These are phyloP conservation scores for Telenomus remus DNA, from an alignment of 1,140 invertebrate species.

Conservation along the genomic window DNA sequence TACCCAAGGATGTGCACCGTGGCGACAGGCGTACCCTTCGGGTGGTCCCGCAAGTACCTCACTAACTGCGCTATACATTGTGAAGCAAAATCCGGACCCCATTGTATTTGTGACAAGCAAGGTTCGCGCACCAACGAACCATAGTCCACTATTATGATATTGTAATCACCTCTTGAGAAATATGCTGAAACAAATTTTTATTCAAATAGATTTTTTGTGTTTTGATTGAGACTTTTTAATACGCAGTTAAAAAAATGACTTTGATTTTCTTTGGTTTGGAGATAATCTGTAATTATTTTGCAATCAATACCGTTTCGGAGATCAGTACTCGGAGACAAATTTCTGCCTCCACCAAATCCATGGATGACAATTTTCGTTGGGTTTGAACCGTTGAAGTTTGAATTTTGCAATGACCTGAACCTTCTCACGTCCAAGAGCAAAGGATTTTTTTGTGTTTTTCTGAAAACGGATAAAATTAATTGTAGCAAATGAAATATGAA, in stretches of 20 bases:
- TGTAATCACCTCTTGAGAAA: constrained; percentile 86
- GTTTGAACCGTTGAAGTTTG: constrained; percentile 83
- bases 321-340: constrained; percentile 87
- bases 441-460: constrained; percentile 84
- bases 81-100: constrained; percentile 86
- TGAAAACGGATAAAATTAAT: constrained; percentile 66
- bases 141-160: constrained; percentile 92
- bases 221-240: neutral
- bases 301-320: constrained; percentile 82
- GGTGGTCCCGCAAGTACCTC: constrained; percentile 85
- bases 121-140: constrained; percentile 86
- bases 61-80: constrained; percentile 88
- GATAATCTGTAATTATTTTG: too few relatives aligned
- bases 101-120: constrained; percentile 87
- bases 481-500: constrained; percentile 1
- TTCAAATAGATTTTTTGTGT: neutral
- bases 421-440: constrained; percentile 82
- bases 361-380: constrained; percentile 89
- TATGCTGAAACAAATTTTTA: constrained; percentile 77
- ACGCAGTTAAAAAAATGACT: too few relatives aligned
- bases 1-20: constrained; percentile 88
- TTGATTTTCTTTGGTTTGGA: too few relatives aligned
- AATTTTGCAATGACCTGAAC: constrained; percentile 81
- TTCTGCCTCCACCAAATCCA: constrained; percentile 87
- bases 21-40: constrained; percentile 82